phyloP scores from a whole-genome alignment of 2,797 vertebrate genomes.

The Microtus obscurus region DNA sequence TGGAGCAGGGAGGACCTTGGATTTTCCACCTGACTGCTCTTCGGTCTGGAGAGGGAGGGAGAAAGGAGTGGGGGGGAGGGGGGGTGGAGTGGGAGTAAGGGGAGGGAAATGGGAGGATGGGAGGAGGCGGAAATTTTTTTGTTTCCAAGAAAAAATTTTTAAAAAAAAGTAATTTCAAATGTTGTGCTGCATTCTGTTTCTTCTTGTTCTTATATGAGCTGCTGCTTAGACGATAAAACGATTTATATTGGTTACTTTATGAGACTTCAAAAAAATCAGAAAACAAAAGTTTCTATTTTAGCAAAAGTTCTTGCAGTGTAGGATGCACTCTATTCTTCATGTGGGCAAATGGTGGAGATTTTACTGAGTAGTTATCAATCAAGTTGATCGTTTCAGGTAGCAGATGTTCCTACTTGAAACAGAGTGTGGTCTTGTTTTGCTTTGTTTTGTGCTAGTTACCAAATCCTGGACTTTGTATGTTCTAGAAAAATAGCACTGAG shows the following conservation, averaged over 20 bases:
- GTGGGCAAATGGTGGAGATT: slow-evolving; percentile 50
- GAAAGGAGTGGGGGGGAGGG: too few species aligned
- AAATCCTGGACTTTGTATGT: background rate
- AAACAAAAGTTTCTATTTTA: slow-evolving; percentile 58
- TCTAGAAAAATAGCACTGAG: background rate
- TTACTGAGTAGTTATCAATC: background rate
- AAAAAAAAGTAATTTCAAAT: slow-evolving; percentile 25
- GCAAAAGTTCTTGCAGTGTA: slow-evolving; percentile 15
- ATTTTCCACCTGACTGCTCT: too few species aligned
- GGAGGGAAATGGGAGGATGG: too few species aligned
- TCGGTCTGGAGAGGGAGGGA: too few species aligned
- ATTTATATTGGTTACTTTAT: slow-evolving; percentile 71
- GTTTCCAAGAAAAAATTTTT: too few species aligned
- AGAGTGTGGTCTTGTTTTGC: background rate
- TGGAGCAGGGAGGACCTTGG: too few species aligned
- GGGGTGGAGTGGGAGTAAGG: too few species aligned
- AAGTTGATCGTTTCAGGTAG: background rate
- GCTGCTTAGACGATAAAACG: slow-evolving; percentile 52
- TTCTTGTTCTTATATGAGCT: slow-evolving; percentile 38
- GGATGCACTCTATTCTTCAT: slow-evolving; percentile 49
- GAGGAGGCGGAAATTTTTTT: too few species aligned
- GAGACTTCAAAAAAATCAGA: slow-evolving; percentile 55
- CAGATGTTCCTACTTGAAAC: slow-evolving; percentile 38
- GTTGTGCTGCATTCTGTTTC: background rate
- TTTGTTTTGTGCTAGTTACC: background rate